Base-by-base conservation (phyloP, 2,113 vertebrate genomes). In the Centropus bengalensis region DNA sequence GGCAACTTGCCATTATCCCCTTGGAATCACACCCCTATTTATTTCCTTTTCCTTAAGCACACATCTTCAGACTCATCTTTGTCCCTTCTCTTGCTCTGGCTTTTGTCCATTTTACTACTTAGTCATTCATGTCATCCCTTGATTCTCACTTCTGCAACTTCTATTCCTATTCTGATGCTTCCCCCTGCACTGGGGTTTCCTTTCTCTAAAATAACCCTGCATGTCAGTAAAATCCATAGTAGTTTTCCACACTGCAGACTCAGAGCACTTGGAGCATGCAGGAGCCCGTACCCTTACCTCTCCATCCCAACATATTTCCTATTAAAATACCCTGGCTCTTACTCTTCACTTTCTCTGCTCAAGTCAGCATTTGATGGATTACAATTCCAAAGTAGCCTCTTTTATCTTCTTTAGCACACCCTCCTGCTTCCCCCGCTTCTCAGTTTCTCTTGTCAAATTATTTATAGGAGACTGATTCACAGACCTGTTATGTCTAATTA, bases 401-500 rank as follows among this genome's bases (percentile, higher is more conserved):
- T 93, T 86, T 73, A 86, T 89, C 73, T 93, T 55, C 60, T 91
- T 66, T 58, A 82, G 70, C 55, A 89, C 60, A 67, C 38, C 30
- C 85, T 90, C 80, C 79, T 77, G 45, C 63, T 66, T 59, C 44
- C 73, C 80, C 55, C 52, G n/a, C 77, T 78, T 86, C 87, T 95
- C 94, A 89, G 81, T 58, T 94, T 94, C 96, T 92, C 97, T 97
- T 95, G 91, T 97, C 90, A 96, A 97, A 97, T 97, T 98, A 98
- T 98, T 98, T 98, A 98, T 98, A 98, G 98, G 94, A 95, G 88
- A 94, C 89, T 81, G 92, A 95, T 97, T 96, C 96, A 96, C 64
- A 88, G 88, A 91, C 73, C 81, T 94, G 94, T 96, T 96, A 96
- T 96, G 96, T 98, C 98, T 98, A 98, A 98, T 98, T 98, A 98